These are phyloP conservation scores for Acipenser oxyrinchus DNA, from an alignment of 2,797 vertebrate genomes.

Conservation along the genomic window DNA sequence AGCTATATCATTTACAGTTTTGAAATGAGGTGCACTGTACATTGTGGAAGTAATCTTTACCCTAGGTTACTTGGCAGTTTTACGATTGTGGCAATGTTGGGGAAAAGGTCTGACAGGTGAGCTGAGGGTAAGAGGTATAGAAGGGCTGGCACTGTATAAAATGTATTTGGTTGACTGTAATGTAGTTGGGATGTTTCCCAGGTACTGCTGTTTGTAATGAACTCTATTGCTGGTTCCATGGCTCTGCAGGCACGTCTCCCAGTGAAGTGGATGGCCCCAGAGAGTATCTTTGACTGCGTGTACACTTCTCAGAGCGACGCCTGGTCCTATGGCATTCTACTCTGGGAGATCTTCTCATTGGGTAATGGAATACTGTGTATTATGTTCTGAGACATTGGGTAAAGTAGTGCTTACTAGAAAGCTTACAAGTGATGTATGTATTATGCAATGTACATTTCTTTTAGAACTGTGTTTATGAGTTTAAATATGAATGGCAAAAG, in stretches of 20 bases:
- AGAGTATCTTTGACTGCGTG: slow-evolving; percentile 94
- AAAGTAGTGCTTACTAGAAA: too few relatives aligned
- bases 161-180: not conserved
- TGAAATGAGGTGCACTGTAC: too few relatives aligned
- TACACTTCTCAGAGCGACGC: slow-evolving; percentile 97
- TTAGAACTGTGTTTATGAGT: too few relatives aligned
- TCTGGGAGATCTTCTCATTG: slow-evolving; percentile 98
- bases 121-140: not conserved
- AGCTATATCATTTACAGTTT: too few relatives aligned
- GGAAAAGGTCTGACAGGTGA: not conserved
- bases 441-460: too few relatives aligned
- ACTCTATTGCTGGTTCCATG: not conserved
- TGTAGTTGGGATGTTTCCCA: too few relatives aligned
- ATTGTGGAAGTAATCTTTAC: too few relatives aligned
- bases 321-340: slow-evolving; percentile 95
- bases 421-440: too few relatives aligned
- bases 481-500: too few relatives aligned
- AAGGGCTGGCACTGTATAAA: too few relatives aligned
- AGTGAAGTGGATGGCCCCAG: slow-evolving; percentile 98
- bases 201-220: not conserved
- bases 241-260: slow-evolving; percentile 82
- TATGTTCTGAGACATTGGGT: too few relatives aligned
- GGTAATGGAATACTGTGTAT: slow-evolving; percentile 50
- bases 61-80: too few relatives aligned
- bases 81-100: not conserved